Evolutionary conservation across 2,888 invertebrate genomes (phyloP), one percentile per base, ranked within the genome.

Genomic region (Macrophya annulata): DNA sequence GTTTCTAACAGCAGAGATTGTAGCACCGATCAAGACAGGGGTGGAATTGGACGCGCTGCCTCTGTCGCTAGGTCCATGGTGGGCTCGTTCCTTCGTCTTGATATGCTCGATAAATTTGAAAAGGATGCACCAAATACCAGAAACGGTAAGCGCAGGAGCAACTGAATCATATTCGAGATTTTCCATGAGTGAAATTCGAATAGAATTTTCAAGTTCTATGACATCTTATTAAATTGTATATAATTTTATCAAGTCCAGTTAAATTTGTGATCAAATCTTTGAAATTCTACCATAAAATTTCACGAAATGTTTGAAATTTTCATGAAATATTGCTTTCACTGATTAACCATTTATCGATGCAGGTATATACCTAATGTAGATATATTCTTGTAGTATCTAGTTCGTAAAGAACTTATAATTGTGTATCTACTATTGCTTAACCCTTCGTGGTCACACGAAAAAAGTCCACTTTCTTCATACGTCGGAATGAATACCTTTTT

Each of bases 81-180:
- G 48, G 92, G 92, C 76, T 93, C 92, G 0, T 92, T 92, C 86
- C 88, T 92, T n/a, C 89, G 91, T 71, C 90, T 93, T 9, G 90
- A 93, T 76, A 90, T 91, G 15, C 86, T 92, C 15, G 92, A 92
- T 68, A 92, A 91, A 89, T 89, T 90, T 74, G 92, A 91, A 51
- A 91, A 89, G 65, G 91, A 91, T n/a, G 88, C 87, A 12, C 87
- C 88, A 10, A 90, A 89, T 82, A 89, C 88, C 84, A 89, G 86
- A 43, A 88, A 85, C 86, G 88, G 90, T 86, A 88, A 89, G 87
- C 89, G 25, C 0, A 21, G 62, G 10, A 62, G 62, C 25, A 62
- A 4, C 62, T 62, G 62, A 62, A 25, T 10, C 12, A 62, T 62
- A 31, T 31, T 12, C 62, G 12, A 62, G 2, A 55, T 55, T 25